Conservation (phyloP, 2,113 vertebrate species). For the Xenopus tropicalis region DNA sequence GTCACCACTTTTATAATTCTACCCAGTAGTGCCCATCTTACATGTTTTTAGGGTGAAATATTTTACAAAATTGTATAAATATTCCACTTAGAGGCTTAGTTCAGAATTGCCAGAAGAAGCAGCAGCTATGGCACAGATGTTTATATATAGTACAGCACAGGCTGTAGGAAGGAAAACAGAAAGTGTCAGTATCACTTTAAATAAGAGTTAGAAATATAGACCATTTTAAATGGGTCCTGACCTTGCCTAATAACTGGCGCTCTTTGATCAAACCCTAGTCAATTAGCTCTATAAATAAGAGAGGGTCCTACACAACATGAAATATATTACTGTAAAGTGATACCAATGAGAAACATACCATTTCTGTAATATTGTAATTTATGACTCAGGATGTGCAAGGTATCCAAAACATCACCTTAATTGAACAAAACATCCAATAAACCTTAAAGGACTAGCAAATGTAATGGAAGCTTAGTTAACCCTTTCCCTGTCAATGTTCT, state of each 20-base stretch:
- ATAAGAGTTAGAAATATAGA: not conserved
- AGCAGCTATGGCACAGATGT: too few species aligned
- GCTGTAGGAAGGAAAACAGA: constrained; percentile 7
- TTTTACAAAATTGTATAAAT: too few species aligned
- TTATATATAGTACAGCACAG: too few species aligned
- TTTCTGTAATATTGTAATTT: not conserved
- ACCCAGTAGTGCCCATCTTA: too few species aligned
- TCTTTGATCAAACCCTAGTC: not conserved
- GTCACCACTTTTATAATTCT: too few species aligned
- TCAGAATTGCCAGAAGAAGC: too few species aligned
- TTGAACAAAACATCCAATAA: not conserved
- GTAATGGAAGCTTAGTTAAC: not conserved
- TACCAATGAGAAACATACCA: not conserved
- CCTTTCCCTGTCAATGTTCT: too few species aligned
- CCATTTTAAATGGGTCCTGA: too few species aligned
- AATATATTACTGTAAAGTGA: not conserved
- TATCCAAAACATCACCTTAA: not conserved
- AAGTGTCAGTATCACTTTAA: not conserved
- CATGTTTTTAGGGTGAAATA: too few species aligned
- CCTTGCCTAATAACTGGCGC: too few species aligned
- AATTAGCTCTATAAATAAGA: constrained; percentile 2
- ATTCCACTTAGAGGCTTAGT: too few species aligned
- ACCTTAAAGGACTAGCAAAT: not conserved
- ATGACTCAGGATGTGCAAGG: not conserved
- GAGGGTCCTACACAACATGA: not conserved